A percentile compares a stretch with the other conserved stretches of the same genome.
Conservation (phyloP, 1,140 invertebrate species). For the Temnothorax nylanderi region DNA sequence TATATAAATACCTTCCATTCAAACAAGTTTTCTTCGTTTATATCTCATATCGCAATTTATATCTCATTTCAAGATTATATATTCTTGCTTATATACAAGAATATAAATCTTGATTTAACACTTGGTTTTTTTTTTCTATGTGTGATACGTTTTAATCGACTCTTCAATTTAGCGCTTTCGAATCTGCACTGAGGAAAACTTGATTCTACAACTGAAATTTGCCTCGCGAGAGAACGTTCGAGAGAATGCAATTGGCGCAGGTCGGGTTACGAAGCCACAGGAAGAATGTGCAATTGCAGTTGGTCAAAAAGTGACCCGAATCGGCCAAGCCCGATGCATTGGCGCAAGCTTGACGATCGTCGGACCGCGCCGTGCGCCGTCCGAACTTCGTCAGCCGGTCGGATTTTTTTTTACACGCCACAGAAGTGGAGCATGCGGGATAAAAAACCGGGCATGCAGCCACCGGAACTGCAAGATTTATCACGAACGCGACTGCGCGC, state of each 20-base stretch:
- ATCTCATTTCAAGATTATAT: too few relatives aligned
- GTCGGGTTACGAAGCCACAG: slow-evolving; percentile 9
- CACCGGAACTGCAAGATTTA: slow-evolving; percentile 48
- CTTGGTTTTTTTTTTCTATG: too few relatives aligned
- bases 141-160: neutral
- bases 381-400: slow-evolving; percentile 36
- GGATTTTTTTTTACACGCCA: slow-evolving; percentile 36
- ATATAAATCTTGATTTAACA: too few relatives aligned
- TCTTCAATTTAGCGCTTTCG: neutral
- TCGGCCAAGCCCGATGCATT: slow-evolving; percentile 15
- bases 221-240: neutral
- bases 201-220: slow-evolving; percentile 19
- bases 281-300: slow-evolving; percentile 68
- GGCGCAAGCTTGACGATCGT: slow-evolving; percentile 57
- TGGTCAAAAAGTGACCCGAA: slow-evolving; percentile 52
- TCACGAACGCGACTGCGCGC: slow-evolving; percentile 12
- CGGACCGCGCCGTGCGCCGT: neutral
- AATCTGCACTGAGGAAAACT: neutral
- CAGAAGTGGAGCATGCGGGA: slow-evolving; percentile 22
- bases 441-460: slow-evolving; percentile 41
- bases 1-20: too few relatives aligned
- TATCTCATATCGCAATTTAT: too few relatives aligned
- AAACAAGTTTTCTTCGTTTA: too few relatives aligned
- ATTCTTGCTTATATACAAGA: too few relatives aligned
- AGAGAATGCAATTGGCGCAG: slow-evolving; percentile 52